Evolutionary conservation across 2,888 invertebrate genomes (phyloP).

Genomic region (Urechis unicinctus): DNA sequence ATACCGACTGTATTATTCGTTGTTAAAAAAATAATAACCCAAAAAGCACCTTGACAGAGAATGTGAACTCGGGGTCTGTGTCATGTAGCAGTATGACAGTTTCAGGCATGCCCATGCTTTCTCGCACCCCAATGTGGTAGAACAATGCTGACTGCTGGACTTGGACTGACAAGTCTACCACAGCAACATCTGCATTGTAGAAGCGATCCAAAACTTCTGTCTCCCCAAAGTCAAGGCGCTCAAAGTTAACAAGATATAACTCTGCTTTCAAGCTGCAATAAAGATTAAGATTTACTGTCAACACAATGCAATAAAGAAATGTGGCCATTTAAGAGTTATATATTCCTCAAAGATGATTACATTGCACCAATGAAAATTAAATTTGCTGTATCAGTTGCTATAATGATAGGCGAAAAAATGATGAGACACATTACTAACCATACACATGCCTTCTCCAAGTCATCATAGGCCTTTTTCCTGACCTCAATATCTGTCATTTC

Average conservation of each 20-base stretch:
- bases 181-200: conserved; percentile 95
- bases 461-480: conserved; percentile 15
- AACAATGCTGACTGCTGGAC: conserved; percentile 87
- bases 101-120: conserved; percentile 95
- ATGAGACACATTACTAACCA: background rate
- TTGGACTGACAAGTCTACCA: conserved; percentile 82
- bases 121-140: conserved; percentile 94
- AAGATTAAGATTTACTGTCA: too few relatives aligned
- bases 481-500: conserved; percentile 10
- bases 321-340: background rate
- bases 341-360: background rate
- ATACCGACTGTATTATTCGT: too few relatives aligned
- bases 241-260: conserved; percentile 59
- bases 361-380: background rate
- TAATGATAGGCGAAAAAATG: background rate
- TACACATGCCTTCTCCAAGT: conserved; percentile 16
- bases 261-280: conserved; percentile 30
- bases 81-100: conserved; percentile 62
- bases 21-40: background rate
- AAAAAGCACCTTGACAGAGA: conserved; percentile 71
- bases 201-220: conserved; percentile 89
- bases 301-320: conserved; percentile 1
- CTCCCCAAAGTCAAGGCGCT: conserved; percentile 95
- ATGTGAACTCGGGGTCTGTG: conserved; percentile 76
- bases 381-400: background rate